Evolutionary conservation across 2,113 vertebrate genomes (phyloP).

Genomic region (Colaptes auratus): DNA sequence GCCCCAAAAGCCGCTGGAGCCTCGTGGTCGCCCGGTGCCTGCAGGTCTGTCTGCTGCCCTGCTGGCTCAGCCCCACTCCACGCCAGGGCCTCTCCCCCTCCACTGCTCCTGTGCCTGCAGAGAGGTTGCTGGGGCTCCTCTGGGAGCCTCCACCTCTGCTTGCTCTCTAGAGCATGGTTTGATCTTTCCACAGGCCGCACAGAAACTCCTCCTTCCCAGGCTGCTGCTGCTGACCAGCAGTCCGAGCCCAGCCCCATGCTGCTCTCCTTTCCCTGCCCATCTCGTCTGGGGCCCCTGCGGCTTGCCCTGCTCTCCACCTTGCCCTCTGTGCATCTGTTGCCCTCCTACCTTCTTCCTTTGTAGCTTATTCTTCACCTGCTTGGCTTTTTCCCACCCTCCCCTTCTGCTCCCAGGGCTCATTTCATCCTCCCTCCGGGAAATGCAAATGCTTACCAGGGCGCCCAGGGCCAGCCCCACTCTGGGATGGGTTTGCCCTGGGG

Average conservation of each 20-base stretch:
- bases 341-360: not conserved
- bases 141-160: not conserved
- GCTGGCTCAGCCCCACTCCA: not conserved
- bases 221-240: not conserved
- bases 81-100: accelerated
- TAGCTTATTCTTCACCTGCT: not conserved
- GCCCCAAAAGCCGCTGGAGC: not conserved
- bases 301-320: not conserved
- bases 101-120: accelerated
- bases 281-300: accelerated
- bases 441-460: not conserved
- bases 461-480: accelerated
- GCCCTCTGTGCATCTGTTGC: not conserved
- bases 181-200: accelerated
- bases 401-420: not conserved
- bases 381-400: too few relatives aligned
- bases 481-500: not conserved
- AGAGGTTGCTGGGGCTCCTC: not conserved
- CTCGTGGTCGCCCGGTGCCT: not conserved
- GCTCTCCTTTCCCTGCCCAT: not conserved
- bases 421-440: not conserved
- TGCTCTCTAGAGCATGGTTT: not conserved
- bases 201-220: not conserved
- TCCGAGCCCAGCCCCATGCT: not conserved
- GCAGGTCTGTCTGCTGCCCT: not conserved